Base-by-base conservation (phyloP, 2,888 invertebrate genomes). In the Phaedon cochleariae region DNA sequence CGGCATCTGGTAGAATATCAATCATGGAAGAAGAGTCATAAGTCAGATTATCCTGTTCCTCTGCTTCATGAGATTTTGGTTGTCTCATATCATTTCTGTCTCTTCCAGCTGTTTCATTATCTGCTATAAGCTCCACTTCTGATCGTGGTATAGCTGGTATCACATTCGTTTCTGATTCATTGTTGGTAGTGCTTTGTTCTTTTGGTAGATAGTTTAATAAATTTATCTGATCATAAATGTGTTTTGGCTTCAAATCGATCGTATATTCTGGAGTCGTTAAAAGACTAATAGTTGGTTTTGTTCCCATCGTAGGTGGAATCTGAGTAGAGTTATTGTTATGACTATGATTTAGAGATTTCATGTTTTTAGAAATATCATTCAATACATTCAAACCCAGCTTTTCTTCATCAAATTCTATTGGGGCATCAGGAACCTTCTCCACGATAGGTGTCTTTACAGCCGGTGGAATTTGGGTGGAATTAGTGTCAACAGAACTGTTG, bases 141-240 rank as follows among this genome's bases (percentile, higher is more conserved):
- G 52, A n/a, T 18, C 21, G 46, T 55, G 26, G 15, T 9, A 10
- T 2, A 10, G 26, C 1, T 6, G 22, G 22, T 26, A 22, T 17
- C 10, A 6, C 22, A 17, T 26, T 45, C 6, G 18, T 9, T 9
- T 31, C 34, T 49, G 41, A 61, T 62, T 55, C 46, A 20, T 52
- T 61, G n/a, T 31, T 62, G 34, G 31, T 52, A 7, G 18, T 45
- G 20, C 48, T 31, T 18, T 62, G 46, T 34, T 64, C 62, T 18
- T 69, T 67, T 12, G 78, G 77, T 49, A 79, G 60, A 63, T 76
- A 74, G 31, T 75, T 69, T 5, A 79, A 59, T 1, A 79, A 57
- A 52, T 74, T 68, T 52, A 81, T 81, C 67, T 80, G 80, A 59
- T 80, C 79, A 53, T 81, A 80, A 55, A 80, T 80, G 65, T 80